Percentiles rank a stretch among this genome's conserved stretches.
Conservation (phyloP, 2,888 invertebrate genomes). For the Choreutis nemorana region DNA sequence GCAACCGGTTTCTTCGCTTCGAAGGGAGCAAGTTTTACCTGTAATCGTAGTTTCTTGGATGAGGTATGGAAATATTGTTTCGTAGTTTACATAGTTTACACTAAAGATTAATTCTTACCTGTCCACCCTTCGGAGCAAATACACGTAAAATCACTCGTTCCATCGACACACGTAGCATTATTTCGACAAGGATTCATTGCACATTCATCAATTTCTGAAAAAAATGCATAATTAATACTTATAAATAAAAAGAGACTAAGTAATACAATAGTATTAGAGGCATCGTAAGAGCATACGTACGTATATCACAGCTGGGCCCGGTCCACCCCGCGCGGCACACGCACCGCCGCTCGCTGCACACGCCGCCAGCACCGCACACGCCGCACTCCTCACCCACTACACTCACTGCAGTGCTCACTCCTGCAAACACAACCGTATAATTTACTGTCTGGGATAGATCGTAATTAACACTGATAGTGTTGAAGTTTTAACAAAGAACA, state of each 20-base stretch:
- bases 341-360: constrained; percentile 66
- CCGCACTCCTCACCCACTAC: constrained; percentile 13
- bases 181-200: constrained; percentile 75
- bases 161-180: constrained; percentile 79
- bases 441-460: no score
- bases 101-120: constrained; percentile 36
- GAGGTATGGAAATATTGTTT: no score
- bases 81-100: no score
- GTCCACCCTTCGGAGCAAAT: constrained; percentile 80
- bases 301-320: constrained; percentile 72
- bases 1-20: constrained; percentile 24
- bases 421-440: no score
- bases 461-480: no score
- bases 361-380: constrained; percentile 24
- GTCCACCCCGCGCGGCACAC: constrained; percentile 62
- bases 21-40: constrained; percentile 39
- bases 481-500: no score
- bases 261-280: not conserved
- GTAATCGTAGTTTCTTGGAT: constrained; percentile 5
- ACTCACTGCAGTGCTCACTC: constrained; percentile 16
- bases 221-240: not conserved
- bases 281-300: constrained; percentile 8
- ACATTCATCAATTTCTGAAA: constrained; percentile 81
- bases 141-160: constrained; percentile 79
- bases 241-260: not conserved